These are phyloP conservation scores for Sebastes hubbsi DNA, from an alignment of 2,797 vertebrate genomes.

Conservation along the genomic window DNA sequence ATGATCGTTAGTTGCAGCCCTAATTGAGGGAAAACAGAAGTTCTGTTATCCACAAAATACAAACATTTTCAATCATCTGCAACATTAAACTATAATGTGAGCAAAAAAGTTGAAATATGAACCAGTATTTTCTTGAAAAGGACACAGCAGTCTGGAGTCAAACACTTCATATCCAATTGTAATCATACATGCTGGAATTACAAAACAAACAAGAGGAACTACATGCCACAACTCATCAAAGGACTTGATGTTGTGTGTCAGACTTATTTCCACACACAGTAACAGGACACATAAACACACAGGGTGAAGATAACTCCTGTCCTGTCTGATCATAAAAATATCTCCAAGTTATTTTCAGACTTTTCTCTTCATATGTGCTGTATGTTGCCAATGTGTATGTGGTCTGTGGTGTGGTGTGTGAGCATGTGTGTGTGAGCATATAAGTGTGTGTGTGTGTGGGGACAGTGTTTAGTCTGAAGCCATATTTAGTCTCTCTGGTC, in stretches of 20 bases:
- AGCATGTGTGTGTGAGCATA: conserved; percentile 19
- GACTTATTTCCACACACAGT: not conserved
- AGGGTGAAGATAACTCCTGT: conserved; percentile 41
- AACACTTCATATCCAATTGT: not conserved
- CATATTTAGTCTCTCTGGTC: conserved; percentile 80
- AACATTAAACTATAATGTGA: not conserved
- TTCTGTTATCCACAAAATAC: not conserved
- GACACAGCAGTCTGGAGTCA: not conserved
- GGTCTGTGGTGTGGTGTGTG: conserved; percentile 67
- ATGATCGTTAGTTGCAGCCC: not conserved
- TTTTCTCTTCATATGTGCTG: conserved; percentile 66
- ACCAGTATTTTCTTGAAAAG: not conserved
- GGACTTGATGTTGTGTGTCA: not conserved
- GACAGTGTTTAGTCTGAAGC: conserved; percentile 78
- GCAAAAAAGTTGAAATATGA: not conserved
- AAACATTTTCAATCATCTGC: not conserved
- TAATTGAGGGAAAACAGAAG: not conserved
- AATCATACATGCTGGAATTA: not conserved
- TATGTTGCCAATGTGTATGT: conserved; percentile 69
- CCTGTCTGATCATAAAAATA: conserved; percentile 59
- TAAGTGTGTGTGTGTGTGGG: conserved; percentile 40
- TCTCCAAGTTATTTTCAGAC: conserved; percentile 64
- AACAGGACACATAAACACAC: conserved; percentile 2
- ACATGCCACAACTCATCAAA: not conserved
- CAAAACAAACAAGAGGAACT: not conserved